Evolutionary conservation across 2,797 vertebrate species (phyloP).

Genomic region (Urocyon cinereoargenteus): DNA sequence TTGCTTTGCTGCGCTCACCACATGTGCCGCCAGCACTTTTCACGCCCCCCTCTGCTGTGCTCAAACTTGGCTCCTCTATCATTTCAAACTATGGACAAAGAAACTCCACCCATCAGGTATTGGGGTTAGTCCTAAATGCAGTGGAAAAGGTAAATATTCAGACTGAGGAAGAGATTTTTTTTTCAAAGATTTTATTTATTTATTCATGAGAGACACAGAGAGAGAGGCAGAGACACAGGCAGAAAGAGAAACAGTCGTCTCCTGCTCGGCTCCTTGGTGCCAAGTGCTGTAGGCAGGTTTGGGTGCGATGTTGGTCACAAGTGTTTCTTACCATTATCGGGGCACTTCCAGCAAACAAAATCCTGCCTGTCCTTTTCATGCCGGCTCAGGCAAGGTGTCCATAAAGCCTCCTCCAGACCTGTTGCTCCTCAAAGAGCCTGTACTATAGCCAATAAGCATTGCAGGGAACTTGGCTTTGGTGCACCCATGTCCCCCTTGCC

Average conservation of each 20-base stretch:
- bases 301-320: neutral
- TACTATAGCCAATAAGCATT: rapidly evolving
- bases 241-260: neutral
- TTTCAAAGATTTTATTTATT: too few species aligned
- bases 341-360: neutral
- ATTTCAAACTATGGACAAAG: neutral
- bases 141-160: neutral
- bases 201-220: too few species aligned
- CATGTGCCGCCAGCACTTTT: neutral
- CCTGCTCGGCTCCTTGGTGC: neutral
- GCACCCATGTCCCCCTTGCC: rapidly evolving
- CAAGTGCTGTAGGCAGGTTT: too few species aligned
- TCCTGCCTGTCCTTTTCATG: neutral
- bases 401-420: neutral
- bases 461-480: neutral
- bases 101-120: neutral
- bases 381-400: neutral
- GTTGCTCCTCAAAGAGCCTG: neutral
- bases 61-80: neutral
- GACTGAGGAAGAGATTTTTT: neutral
- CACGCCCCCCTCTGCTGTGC: neutral
- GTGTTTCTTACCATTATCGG: neutral
- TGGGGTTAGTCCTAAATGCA: neutral
- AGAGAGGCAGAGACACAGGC: too few species aligned
- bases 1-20: neutral